These are phyloP conservation scores for Zaprionus lineosus DNA, from an alignment of 2,888 invertebrate species.

Conservation along the genomic window DNA sequence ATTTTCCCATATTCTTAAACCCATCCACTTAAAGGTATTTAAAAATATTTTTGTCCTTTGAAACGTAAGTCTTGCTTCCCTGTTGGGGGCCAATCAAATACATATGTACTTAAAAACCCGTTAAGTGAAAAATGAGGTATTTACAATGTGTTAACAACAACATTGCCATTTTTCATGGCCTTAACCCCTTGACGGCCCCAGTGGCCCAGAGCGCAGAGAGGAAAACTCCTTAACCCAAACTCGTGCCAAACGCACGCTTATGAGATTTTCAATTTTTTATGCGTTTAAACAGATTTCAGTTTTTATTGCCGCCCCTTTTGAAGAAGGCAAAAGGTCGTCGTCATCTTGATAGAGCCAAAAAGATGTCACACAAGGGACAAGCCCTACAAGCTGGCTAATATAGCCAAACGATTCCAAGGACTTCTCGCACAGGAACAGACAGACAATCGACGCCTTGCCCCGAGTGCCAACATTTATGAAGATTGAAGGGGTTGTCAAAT, in stretches of 20 bases:
- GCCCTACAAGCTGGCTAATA: constrained; percentile 64
- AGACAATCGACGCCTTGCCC: constrained; percentile 53
- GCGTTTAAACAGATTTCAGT: constrained; percentile 78
- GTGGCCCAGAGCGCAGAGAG: not conserved
- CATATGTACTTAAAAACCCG: constrained; percentile 70
- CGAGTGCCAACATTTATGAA: constrained; percentile 80
- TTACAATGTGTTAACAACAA: constrained; percentile 81
- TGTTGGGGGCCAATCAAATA: constrained; percentile 15
- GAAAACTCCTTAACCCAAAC: constrained; percentile 17
- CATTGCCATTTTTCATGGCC: constrained; percentile 71
- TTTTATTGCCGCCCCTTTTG: constrained; percentile 67
- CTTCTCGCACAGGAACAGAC: constrained; percentile 21
- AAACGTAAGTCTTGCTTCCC: not conserved
- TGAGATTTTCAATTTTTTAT: constrained; percentile 80
- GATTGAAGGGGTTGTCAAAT: constrained; percentile 82
- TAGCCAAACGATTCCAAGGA: constrained; percentile 38
- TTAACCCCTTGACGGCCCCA: constrained; percentile 39
- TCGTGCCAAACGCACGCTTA: constrained; percentile 79
- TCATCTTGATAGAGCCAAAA: constrained; percentile 71
- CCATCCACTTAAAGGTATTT: too few relatives aligned
- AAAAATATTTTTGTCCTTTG: too few relatives aligned
- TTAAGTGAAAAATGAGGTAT: constrained; percentile 81
- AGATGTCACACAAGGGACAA: constrained; percentile 74
- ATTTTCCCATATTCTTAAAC: too few relatives aligned
- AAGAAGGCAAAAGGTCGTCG: constrained; percentile 51